Evolutionary conservation across 2,797 vertebrate genomes (phyloP).

Genomic region (Siniperca obscura): DNA sequence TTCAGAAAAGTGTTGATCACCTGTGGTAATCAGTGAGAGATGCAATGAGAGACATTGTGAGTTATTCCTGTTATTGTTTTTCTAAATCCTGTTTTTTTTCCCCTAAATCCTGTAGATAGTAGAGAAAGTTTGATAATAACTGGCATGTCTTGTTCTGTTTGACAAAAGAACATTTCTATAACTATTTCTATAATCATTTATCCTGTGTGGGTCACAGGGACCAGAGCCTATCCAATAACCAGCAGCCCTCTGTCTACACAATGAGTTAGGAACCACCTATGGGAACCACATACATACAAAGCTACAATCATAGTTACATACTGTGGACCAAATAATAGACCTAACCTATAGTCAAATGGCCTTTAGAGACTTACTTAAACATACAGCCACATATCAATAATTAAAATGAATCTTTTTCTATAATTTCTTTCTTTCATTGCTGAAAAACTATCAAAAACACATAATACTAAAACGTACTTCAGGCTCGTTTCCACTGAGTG

Average conservation of each 20-base stretch:
- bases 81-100: neutral
- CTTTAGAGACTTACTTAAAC: neutral
- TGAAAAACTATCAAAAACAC: neutral
- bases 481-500: too few species aligned
- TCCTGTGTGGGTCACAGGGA: neutral
- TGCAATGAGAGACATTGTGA: neutral
- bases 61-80: too few species aligned
- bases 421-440: neutral
- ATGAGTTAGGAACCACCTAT: neutral
- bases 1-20: neutral
- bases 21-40: neutral
- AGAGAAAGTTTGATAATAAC: neutral
- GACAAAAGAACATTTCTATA: neutral
- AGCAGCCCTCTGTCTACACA: neutral
- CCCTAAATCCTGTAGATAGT: neutral
- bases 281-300: neutral
- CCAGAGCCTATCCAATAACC: neutral
- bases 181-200: neutral
- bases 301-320: neutral
- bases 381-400: neutral
- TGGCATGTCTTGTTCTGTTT: neutral
- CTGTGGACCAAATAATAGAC: neutral
- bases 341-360: neutral
- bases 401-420: neutral
- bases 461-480: neutral